Conservation (phyloP, 2,797 vertebrate genomes). For the Botia almorhae region DNA sequence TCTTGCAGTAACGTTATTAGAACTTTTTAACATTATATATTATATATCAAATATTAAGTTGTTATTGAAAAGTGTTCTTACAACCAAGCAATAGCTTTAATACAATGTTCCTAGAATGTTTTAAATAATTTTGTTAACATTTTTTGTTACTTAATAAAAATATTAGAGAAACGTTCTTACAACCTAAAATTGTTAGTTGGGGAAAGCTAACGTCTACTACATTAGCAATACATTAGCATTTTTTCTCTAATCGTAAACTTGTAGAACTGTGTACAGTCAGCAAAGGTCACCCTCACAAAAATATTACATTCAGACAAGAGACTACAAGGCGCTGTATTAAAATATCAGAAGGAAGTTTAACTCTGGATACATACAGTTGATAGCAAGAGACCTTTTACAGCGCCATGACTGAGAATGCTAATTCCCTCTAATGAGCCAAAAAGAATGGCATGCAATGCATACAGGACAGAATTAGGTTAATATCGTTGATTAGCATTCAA, state of each 20-base stretch:
- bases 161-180: no score
- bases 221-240: conserved; percentile 32
- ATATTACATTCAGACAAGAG: neutral
- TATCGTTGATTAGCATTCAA: conserved; percentile 71
- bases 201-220: no score
- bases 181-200: no score
- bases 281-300: neutral
- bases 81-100: no score
- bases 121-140: no score
- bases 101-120: no score
- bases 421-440: conserved; percentile 50
- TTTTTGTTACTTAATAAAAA: no score
- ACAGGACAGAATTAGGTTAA: conserved; percentile 66
- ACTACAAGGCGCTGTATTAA: conserved; percentile 15
- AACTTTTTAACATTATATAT: no score
- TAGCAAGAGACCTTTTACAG: conserved; percentile 57
- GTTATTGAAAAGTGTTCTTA: no score
- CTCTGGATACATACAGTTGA: conserved; percentile 42
- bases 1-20: no score
- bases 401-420: conserved; percentile 43
- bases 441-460: conserved; percentile 57
- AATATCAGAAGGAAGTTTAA: conserved; percentile 31
- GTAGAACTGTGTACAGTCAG: neutral
- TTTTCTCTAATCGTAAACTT: conserved; percentile 22
- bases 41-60: no score